Conservation (phyloP, 2,797 vertebrate species). For the Holocentrus rufus region DNA sequence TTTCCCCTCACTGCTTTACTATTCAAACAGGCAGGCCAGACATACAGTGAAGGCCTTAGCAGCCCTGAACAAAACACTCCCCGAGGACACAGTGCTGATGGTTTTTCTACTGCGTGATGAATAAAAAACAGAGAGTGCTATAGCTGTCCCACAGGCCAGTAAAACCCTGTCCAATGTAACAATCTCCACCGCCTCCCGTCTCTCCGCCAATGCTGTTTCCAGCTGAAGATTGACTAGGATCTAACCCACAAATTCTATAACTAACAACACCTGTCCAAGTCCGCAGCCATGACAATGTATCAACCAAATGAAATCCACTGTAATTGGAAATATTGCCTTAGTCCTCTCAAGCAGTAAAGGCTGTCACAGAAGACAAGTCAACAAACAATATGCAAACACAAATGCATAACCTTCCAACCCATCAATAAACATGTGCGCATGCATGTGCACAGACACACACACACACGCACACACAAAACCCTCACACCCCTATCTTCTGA, state of each 20-base stretch:
- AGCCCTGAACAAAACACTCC: conserved; percentile 74
- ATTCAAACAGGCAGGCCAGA: conserved; percentile 64
- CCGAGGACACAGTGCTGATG: conserved; percentile 70
- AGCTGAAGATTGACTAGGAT: conserved; percentile 23
- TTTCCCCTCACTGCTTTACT: conserved; percentile 57
- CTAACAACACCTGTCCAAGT: conserved; percentile 68
- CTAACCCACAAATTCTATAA: conserved; percentile 55
- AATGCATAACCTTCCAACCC: conserved; percentile 47
- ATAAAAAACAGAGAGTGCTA: conserved; percentile 67
- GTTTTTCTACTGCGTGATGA: conserved; percentile 75
- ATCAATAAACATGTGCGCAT: conserved; percentile 27
- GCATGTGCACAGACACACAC: conserved; percentile 6
- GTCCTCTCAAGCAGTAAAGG: conserved; percentile 60
- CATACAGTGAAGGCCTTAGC: conserved; percentile 57
- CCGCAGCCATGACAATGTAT: conserved; percentile 69
- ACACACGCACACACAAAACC: conserved; percentile 7
- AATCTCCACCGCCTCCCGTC: conserved; percentile 33
- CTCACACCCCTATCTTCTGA: conserved; percentile 21
- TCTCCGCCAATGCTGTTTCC: conserved; percentile 10
- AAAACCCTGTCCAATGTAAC: conserved; percentile 53
- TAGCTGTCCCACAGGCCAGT: conserved; percentile 63
- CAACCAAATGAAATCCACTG: conserved; percentile 73
- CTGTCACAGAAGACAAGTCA: conserved; percentile 57
- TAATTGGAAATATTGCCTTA: conserved; percentile 73
- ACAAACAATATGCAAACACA: conserved; percentile 71